Base-by-base conservation (phyloP, 2,113 vertebrate genomes). In the Ophiodon elongatus region DNA sequence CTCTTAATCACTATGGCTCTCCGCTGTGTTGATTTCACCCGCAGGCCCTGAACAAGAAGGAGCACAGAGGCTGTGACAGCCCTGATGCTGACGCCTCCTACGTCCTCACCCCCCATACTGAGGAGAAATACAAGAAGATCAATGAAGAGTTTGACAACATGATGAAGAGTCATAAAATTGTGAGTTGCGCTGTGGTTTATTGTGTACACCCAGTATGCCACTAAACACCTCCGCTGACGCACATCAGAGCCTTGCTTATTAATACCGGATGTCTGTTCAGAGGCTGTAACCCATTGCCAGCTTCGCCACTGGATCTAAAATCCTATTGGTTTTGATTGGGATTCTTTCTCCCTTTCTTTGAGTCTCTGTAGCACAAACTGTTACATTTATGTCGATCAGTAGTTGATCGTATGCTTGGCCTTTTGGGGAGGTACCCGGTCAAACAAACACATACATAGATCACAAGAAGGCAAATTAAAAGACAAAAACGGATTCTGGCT, bases 121-220 rank as follows among this genome's bases (percentile, higher is more conserved):
- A 99, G 94, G 98, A 98, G 95, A 99, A 99, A 91, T 99, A 99
- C 96, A 99, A 99, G 96, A 99, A 99, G 97, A 99, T 99, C 89
- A 99, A 99, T 91, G 98, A 99, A 93, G 98, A 99, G 90, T 99
- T 99, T 94, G 98, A 99, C 97, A 97, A 97, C 96, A 99, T 99
- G 98, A 99, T 99, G 97, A 94, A 97, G 95, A 97, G 96, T 95
- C 98, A 99, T 97, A 99, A 99, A 96, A 96, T 99, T 95, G 97
- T 98, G 96, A 82, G 92, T 76, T 60, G 5, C 6, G 0, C 39
- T 50, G 14, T 57, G 6, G 23, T 43, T 25, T 62, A 47, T 60
- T 78, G 52, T 45, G 39, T 64, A 31, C 33, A 73, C 8, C n/a
- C 33, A 72, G 27, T 15, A 60, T 56, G 50, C 23, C 33, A 21